Evolutionary conservation across 2,113 vertebrate genomes (phyloP), one percentile per base, ranked within the genome.

Genomic region (Saccopteryx leptura): DNA sequence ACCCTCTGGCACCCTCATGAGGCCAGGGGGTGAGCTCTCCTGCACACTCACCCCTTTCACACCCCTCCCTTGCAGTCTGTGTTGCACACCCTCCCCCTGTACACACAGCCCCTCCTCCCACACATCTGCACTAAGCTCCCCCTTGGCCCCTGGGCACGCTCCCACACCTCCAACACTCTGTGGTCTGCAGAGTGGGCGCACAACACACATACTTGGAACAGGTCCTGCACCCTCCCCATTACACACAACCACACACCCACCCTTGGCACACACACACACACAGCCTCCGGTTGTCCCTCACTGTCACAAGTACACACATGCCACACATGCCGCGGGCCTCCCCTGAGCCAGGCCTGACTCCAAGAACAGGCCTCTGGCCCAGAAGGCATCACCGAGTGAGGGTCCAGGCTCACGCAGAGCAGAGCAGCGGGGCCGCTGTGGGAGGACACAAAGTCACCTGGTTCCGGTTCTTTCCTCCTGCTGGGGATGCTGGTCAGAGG

Each of bases 391-490:
- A 0, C 7, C 21, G 93, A 72, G n/a, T 5, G 6, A 21, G 8
- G 33, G 14, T 9, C 31, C 88, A 71, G 68, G 72, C 80, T 69
- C 75, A 12, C 13, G 39, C 52, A 4, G 21, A n/a, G 75, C 48
- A n/a, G 65, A n/a, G 65, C 68, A 19, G 79, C 26, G 48, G 61
- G 79, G 66, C 75, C 15, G 10, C 4, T 0, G 24, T 0, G 72
- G 58, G 76, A 90, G 58, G 60, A 9, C 56, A 71, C 28, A 5
- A 33, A 15, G 83, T 97, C 97, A 97, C 96, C 97, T 97, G 93
- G 63, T 78, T 95, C 94, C 61, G 2, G 96, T 52, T 89, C 68
- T 58, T 76, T 74, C 81, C 88, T 96, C 88, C 80, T 28, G 31
- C 63, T 18, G 23, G 65, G 54, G 18, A 5, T 1, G 56, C 33